Percentiles rank a stretch among this genome's conserved stretches.
Evolutionary conservation across 1,140 invertebrate genomes (phyloP).

Genomic region (Leptopilina boulardi): DNA sequence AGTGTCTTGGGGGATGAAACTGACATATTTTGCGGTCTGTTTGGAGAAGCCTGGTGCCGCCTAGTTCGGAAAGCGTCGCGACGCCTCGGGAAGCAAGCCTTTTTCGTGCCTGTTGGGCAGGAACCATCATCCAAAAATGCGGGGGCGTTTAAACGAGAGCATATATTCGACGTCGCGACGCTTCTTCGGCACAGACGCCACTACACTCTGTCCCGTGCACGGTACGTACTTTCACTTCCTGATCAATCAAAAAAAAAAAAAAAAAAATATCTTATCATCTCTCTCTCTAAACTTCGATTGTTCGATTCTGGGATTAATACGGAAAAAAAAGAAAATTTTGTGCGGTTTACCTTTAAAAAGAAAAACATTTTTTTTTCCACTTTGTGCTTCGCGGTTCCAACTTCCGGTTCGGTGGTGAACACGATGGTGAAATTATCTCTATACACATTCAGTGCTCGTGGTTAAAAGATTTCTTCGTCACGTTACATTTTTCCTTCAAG

Average conservation of each 20-base stretch:
- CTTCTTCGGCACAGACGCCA: slow-evolving; percentile 74
- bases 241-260: not conserved
- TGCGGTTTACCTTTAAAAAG: slow-evolving; percentile 34
- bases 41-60: slow-evolving; percentile 47
- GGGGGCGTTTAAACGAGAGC: slow-evolving; percentile 75
- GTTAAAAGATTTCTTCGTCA: not conserved
- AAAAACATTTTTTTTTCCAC: slow-evolving; percentile 14
- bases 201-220: slow-evolving; percentile 76
- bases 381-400: not conserved
- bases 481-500: not conserved
- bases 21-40: slow-evolving; percentile 26
- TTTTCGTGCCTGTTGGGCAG: slow-evolving; percentile 75
- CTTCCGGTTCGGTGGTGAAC: not conserved
- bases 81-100: slow-evolving; percentile 72
- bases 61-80: slow-evolving; percentile 73
- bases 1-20: slow-evolving; percentile 16
- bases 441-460: slow-evolving; percentile 18
- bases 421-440: not conserved
- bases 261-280: not conserved
- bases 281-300: slow-evolving; percentile 28
- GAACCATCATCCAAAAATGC: slow-evolving; percentile 71
- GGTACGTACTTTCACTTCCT: slow-evolving; percentile 68
- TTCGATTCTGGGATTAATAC: slow-evolving; percentile 46
- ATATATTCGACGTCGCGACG: slow-evolving; percentile 75
- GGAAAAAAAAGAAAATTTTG: slow-evolving; percentile 33